Evolutionary conservation across 2,888 invertebrate genomes (phyloP).

Genomic region (Caenorhabditis sp.): DNA sequence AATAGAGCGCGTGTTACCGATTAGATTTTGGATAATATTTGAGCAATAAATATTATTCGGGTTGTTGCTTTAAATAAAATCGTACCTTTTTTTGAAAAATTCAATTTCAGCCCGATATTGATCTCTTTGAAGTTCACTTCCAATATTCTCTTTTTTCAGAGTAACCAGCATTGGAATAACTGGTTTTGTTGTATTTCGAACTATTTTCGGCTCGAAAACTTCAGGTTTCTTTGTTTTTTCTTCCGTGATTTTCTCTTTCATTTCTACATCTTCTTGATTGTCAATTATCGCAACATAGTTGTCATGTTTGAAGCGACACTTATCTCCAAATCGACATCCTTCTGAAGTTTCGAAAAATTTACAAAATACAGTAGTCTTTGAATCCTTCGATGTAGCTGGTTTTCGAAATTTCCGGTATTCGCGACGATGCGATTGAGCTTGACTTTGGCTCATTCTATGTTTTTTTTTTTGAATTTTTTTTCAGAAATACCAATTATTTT

Average conservation of each 20-base stretch:
- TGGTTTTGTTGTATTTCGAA: not conserved
- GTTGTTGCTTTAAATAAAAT: too few species aligned
- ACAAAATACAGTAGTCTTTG: not conserved
- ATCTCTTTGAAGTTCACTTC: not conserved
- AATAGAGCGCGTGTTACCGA: too few species aligned
- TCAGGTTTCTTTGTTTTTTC: not conserved
- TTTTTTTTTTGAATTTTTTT: not conserved
- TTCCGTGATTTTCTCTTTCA: too few species aligned
- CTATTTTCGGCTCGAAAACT: not conserved
- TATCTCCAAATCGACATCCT: conserved; percentile 6
- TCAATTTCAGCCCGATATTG: not conserved
- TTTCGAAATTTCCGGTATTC: conserved; percentile 16
- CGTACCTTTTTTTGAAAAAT: conserved; percentile 8
- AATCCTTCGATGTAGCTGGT: not conserved
- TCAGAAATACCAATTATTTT: not conserved
- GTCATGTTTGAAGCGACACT: conserved; percentile 8
- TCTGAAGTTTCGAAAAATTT: not conserved
- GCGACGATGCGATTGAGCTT: conserved; percentile 6
- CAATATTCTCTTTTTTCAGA: not conserved
- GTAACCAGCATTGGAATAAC: not conserved
- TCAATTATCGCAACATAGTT: not conserved
- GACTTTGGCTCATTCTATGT: not conserved
- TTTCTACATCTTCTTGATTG: not conserved
- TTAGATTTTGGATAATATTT: too few species aligned
- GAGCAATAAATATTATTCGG: too few species aligned